Percentiles rank a stretch among this genome's conserved stretches.
Evolutionary conservation across 2,113 vertebrate genomes (phyloP).

Genomic region (Picathartes gymnocephalus): DNA sequence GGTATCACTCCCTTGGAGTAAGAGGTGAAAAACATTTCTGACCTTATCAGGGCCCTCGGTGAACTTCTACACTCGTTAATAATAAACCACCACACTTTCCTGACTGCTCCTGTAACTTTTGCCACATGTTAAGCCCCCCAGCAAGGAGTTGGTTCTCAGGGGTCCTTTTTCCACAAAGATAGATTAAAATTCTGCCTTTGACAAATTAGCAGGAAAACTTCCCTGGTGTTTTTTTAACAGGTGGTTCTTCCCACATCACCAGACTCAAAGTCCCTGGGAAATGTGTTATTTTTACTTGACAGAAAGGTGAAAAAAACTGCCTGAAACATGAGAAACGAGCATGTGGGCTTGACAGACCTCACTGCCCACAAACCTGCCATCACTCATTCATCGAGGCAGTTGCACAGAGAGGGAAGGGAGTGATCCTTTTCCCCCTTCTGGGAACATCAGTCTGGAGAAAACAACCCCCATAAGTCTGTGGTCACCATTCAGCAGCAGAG

Average conservation of each 20-base stretch:
- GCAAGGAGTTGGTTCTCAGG: neutral
- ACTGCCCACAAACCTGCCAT: neutral
- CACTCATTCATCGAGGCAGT: neutral
- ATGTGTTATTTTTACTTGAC: neutral
- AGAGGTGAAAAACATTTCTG: neutral
- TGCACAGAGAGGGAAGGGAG: neutral
- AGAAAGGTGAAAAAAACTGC: neutral
- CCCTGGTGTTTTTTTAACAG: neutral
- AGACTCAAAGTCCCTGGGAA: neutral
- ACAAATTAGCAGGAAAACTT: slow-evolving; percentile 1
- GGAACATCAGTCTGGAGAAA: neutral
- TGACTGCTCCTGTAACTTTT: neutral
- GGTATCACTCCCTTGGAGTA: neutral
- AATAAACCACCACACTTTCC: neutral
- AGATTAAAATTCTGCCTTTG: neutral
- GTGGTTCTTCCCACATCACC: slow-evolving; percentile 18
- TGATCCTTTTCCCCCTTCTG: neutral
- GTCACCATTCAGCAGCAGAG: neutral
- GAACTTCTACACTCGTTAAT: neutral
- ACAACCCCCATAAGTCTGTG: neutral
- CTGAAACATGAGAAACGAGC: neutral
- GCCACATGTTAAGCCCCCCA: neutral
- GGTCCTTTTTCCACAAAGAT: neutral
- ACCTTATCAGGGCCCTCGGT: neutral
- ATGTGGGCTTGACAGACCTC: neutral